These are phyloP conservation scores for Mormyrus hasselquistii DNA, from an alignment of 2,797 vertebrate genomes.

Conservation along the genomic window DNA sequence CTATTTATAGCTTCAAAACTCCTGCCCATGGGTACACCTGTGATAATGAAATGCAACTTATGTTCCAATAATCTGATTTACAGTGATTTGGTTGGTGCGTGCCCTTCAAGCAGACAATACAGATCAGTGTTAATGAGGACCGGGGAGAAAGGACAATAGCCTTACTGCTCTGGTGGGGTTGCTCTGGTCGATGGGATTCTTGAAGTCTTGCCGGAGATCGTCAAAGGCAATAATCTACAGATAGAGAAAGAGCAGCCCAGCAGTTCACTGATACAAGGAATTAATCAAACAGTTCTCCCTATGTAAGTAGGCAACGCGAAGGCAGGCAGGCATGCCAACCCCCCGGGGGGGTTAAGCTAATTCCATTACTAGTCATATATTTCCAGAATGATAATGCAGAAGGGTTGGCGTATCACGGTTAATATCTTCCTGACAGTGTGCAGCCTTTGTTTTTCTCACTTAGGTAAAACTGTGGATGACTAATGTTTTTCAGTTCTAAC, in stretches of 20 bases:
- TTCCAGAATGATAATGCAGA: not conserved
- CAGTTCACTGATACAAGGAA: not conserved
- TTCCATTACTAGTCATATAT: not conserved
- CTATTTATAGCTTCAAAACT: not conserved
- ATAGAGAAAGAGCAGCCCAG: slow-evolving; percentile 1
- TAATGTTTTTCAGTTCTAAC: not conserved
- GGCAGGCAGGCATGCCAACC: not conserved
- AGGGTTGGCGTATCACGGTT: not conserved
- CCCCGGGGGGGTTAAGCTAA: not conserved
- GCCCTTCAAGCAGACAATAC: not conserved
- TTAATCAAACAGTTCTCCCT: not conserved
- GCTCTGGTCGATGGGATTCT: slow-evolving; percentile 92
- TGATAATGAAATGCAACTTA: not conserved
- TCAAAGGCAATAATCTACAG: slow-evolving; percentile 87
- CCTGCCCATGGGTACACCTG: not conserved
- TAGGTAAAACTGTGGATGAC: not conserved
- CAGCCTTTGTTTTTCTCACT: not conserved
- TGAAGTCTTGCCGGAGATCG: slow-evolving; percentile 89
- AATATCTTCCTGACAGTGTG: slow-evolving; percentile 1
- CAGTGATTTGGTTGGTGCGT: not conserved
- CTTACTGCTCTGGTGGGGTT: slow-evolving; percentile 93
- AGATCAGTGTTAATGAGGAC: not conserved
- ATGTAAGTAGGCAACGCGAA: not conserved
- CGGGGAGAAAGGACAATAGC: slow-evolving; percentile 13
- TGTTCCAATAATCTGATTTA: not conserved